Percentiles rank a stretch among this genome's conserved stretches.
These are phyloP conservation scores for Pyralis farinalis DNA, from an alignment of 2,888 invertebrate species.

Conservation along the genomic window DNA sequence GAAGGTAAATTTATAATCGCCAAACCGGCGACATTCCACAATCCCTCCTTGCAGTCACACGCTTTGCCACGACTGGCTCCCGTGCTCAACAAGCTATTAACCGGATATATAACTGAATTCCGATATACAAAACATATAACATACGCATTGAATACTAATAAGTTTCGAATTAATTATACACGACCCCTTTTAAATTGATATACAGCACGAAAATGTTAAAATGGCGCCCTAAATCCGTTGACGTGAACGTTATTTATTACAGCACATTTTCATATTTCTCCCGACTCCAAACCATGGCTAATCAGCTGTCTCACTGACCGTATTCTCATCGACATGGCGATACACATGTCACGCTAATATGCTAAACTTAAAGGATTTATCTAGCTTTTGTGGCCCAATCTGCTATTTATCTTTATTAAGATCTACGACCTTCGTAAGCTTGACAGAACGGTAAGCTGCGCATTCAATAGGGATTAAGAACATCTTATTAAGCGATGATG, in stretches of 20 bases:
- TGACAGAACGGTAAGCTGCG: slow-evolving; percentile 32
- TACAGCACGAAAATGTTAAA: slow-evolving; percentile 12
- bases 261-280: slow-evolving; percentile 29
- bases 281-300: slow-evolving; percentile 30
- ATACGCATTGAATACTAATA: slow-evolving; percentile 17
- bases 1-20: slow-evolving; percentile 65
- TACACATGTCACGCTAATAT: slow-evolving; percentile 32
- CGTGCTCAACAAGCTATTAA: slow-evolving; percentile 26
- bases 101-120: slow-evolving; percentile 27
- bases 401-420: slow-evolving; percentile 58
- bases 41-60: neutral
- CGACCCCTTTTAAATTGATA: slow-evolving; percentile 8
- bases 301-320: slow-evolving; percentile 34
- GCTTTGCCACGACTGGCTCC: slow-evolving; percentile 33
- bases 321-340: slow-evolving; percentile 28
- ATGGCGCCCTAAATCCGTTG: slow-evolving; percentile 29
- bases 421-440: slow-evolving; percentile 40
- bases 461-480: slow-evolving; percentile 41
- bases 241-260: slow-evolving; percentile 36
- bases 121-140: slow-evolving; percentile 13
- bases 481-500: slow-evolving; percentile 22
- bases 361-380: slow-evolving; percentile 42
- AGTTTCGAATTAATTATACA: slow-evolving; percentile 11
- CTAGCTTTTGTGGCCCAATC: slow-evolving; percentile 35
- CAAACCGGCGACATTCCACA: slow-evolving; percentile 63